Conservation (phyloP, 2,113 vertebrate species). For the Gambusia affinis region DNA sequence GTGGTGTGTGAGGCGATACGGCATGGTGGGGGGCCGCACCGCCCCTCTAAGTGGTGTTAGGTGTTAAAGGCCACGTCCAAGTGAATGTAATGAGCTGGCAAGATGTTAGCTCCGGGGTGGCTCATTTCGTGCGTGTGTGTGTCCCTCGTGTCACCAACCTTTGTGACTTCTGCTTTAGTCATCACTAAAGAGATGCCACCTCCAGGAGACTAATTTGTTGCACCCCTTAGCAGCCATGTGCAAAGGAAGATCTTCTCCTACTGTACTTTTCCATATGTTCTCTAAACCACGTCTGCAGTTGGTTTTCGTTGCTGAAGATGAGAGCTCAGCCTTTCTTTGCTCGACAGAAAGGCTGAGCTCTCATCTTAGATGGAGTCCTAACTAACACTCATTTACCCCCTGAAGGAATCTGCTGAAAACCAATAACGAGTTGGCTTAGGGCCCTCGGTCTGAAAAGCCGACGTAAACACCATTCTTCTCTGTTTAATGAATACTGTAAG, state of each 20-base stretch:
- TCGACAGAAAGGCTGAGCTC: no score
- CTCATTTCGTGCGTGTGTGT: constrained; percentile 36
- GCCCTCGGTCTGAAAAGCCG: constrained; percentile 5
- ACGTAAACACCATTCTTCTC: constrained; percentile 39
- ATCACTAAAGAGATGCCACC: constrained; percentile 35
- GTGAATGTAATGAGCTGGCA: constrained; percentile 61
- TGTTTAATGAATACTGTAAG: constrained; percentile 58
- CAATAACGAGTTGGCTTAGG: background rate
- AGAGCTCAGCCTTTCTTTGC: constrained; percentile 38
- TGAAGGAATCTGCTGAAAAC: constrained; percentile 32
- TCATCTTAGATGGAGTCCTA: constrained; percentile 7
- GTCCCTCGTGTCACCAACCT: constrained; percentile 39
- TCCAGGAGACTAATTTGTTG: constrained; percentile 9
- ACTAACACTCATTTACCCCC: constrained; percentile 20
- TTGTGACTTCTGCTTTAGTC: constrained; percentile 59
- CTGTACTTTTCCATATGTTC: background rate
- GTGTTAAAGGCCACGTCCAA: constrained; percentile 59
- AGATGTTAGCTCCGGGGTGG: constrained; percentile 65
- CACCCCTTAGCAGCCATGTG: background rate
- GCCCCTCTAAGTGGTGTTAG: constrained; percentile 42
- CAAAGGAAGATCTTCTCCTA: background rate
- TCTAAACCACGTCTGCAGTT: background rate
- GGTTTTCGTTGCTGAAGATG: constrained; percentile 18
- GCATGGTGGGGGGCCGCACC: constrained; percentile 21
- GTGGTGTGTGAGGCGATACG: background rate